Evolutionary conservation across 2,113 vertebrate genomes (phyloP).

Genomic region (Lathamus discolor): DNA sequence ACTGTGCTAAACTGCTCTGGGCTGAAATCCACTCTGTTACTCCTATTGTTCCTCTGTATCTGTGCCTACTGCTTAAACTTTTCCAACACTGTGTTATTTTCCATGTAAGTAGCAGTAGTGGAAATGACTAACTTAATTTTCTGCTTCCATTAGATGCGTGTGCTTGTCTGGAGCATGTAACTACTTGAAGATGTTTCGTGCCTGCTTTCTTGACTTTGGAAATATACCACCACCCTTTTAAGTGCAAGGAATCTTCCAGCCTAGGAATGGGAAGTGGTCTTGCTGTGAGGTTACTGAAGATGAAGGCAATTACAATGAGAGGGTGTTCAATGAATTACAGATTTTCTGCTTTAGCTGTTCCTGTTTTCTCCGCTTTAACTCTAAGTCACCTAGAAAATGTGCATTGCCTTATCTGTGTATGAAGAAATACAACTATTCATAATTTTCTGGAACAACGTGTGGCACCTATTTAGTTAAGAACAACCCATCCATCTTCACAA

Average conservation of each 20-base stretch:
- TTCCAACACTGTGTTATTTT: neutral
- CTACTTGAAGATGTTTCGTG: neutral
- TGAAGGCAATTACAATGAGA: neutral
- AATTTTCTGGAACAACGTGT: neutral
- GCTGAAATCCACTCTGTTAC: neutral
- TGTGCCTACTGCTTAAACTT: neutral
- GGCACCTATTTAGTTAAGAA: neutral
- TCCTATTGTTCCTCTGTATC: constrained; percentile 2
- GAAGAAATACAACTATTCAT: neutral
- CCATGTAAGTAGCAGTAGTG: neutral
- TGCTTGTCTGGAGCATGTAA: neutral
- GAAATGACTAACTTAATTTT: neutral
- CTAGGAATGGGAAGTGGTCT: neutral
- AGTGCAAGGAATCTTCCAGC: neutral
- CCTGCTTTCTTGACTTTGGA: neutral
- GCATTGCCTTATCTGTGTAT: neutral
- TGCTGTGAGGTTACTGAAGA: neutral
- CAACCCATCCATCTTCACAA: neutral
- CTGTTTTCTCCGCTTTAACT: neutral
- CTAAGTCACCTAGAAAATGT: neutral
- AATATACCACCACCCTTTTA: neutral
- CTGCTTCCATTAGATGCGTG: neutral
- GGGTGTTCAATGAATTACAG: neutral
- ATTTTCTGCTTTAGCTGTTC: neutral
- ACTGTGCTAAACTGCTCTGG: constrained; percentile 16